Percentiles rank a stretch among this genome's conserved stretches.
Conservation (phyloP, 1,140 invertebrate genomes). For the Drosophila mauritiana region DNA sequence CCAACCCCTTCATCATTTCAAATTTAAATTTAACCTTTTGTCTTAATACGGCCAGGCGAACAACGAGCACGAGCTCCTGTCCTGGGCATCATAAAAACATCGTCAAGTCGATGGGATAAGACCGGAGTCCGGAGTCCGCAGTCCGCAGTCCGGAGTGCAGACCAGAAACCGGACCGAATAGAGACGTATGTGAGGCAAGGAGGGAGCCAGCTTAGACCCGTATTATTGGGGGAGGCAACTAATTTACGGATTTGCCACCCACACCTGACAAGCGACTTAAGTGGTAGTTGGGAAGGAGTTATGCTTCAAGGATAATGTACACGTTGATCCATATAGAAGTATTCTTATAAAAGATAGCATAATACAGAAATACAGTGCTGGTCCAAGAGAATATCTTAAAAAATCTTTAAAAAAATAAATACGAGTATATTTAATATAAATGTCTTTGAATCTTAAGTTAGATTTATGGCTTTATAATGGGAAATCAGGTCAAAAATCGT, state of each 20-base stretch:
- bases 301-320: neutral
- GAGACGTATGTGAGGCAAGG: slow-evolving; percentile 21
- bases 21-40: slow-evolving; percentile 84
- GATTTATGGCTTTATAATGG: too few species aligned
- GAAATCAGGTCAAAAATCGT: too few species aligned
- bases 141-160: slow-evolving; percentile 9
- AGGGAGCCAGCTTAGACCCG: slow-evolving; percentile 49
- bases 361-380: too few species aligned
- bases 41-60: slow-evolving; percentile 68
- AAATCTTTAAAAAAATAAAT: too few species aligned
- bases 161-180: slow-evolving; percentile 15
- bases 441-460: too few species aligned
- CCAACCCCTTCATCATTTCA: slow-evolving; percentile 62
- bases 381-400: too few species aligned
- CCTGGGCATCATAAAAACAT: slow-evolving; percentile 62
- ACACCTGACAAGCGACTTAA: slow-evolving; percentile 15
- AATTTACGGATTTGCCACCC: slow-evolving; percentile 55
- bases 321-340: neutral
- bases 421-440: neutral
- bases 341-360: neutral
- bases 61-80: slow-evolving; percentile 38
- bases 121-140: neutral
- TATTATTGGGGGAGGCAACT: slow-evolving; percentile 50
- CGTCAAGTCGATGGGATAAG: slow-evolving; percentile 57
- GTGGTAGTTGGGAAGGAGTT: neutral